These are phyloP conservation scores for Characodon lateralis DNA, from an alignment of 2,797 vertebrate genomes.

Conservation along the genomic window DNA sequence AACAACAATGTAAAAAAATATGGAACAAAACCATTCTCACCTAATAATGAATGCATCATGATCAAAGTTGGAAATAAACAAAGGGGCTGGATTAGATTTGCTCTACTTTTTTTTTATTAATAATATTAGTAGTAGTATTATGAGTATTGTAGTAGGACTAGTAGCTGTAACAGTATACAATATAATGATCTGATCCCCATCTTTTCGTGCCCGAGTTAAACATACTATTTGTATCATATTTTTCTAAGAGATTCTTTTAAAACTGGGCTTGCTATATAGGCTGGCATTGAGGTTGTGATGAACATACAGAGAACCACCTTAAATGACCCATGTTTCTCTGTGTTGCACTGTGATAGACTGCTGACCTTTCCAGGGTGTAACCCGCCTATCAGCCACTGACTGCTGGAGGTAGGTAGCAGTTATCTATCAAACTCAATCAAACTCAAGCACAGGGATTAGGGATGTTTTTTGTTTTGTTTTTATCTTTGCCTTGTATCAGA, in stretches of 20 bases:
- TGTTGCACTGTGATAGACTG: not conserved
- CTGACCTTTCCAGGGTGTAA: not conserved
- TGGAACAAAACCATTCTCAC: not conserved
- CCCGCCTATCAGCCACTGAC: not conserved
- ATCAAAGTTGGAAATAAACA: not conserved
- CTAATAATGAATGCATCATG: not conserved
- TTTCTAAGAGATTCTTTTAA: not conserved
- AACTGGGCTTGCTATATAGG: not conserved
- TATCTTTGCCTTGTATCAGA: not conserved
- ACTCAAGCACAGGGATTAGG: not conserved
- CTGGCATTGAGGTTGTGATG: not conserved
- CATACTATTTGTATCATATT: not conserved
- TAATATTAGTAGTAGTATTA: not conserved
- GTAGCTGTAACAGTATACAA: not conserved
- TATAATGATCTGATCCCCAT: not conserved
- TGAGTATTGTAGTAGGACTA: not conserved
- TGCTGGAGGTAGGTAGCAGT: not conserved
- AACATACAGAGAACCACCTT: not conserved
- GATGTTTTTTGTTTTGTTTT: not conserved
- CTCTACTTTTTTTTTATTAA: not conserved
- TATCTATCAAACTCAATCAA: not conserved
- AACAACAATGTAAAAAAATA: not conserved
- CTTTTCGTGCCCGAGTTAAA: not conserved
- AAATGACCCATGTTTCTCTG: not conserved
- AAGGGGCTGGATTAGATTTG: not conserved